phyloP scores from a whole-genome alignment of 2,888 invertebrate genomes.

The Oxyteleia sp. region DNA sequence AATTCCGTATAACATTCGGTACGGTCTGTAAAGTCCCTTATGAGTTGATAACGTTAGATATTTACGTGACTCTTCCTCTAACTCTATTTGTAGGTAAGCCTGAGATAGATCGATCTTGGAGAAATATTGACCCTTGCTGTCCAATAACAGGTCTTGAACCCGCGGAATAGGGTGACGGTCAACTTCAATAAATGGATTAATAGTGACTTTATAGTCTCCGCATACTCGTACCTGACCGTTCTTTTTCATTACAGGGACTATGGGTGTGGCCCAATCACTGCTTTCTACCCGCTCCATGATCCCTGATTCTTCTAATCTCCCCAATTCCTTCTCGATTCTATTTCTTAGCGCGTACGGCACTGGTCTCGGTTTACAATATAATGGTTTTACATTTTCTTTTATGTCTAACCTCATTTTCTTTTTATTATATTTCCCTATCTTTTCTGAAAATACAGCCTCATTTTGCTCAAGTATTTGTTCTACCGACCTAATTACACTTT shows the following conservation, averaged over 20 bases:
- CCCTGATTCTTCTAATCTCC: constrained; percentile 37
- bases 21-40: constrained; percentile 72
- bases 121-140: constrained; percentile 63
- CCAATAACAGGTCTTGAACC: constrained; percentile 77
- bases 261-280: constrained; percentile 68
- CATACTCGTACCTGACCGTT: constrained; percentile 65
- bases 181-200: constrained; percentile 76
- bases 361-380: constrained; percentile 53
- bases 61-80: constrained; percentile 77
- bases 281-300: constrained; percentile 14
- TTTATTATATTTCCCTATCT: constrained; percentile 47
- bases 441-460: constrained; percentile 37
- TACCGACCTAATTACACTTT: too few species aligned
- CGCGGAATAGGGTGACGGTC: constrained; percentile 77
- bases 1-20: constrained; percentile 81
- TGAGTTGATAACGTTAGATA: constrained; percentile 79
- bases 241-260: constrained; percentile 46
- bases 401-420: constrained; percentile 53
- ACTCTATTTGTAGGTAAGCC: constrained; percentile 82
- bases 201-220: constrained; percentile 77
- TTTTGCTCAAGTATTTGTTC: too few species aligned
- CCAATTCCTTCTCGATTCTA: constrained; percentile 33
- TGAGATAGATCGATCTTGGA: constrained; percentile 78
- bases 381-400: constrained; percentile 34
- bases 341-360: constrained; percentile 53